Percentiles rank a stretch among this genome's conserved stretches.
Evolutionary conservation across 2,113 vertebrate genomes (phyloP).

Genomic region (Podarcis muralis): DNA sequence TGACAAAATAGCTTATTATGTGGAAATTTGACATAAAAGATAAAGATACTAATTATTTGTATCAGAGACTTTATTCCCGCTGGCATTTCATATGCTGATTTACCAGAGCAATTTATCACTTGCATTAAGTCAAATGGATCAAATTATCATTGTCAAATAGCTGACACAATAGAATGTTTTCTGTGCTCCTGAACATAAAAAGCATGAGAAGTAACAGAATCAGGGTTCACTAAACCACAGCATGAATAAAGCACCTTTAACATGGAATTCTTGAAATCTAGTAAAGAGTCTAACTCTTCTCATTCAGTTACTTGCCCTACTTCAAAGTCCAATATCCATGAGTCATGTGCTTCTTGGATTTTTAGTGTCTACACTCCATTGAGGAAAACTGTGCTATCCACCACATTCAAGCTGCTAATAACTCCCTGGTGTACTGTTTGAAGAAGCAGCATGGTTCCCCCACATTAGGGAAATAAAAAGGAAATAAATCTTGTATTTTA

Average conservation of each 20-base stretch:
- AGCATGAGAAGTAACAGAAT: not conserved
- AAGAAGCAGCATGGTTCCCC: too few relatives aligned
- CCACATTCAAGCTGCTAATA: not conserved
- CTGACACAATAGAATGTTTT: not conserved
- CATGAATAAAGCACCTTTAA: not conserved
- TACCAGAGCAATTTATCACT: constrained; percentile 52
- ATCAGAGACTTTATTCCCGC: constrained; percentile 36
- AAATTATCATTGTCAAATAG: constrained; percentile 63
- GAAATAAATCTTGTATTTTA: too few relatives aligned
- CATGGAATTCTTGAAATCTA: constrained; percentile 1
- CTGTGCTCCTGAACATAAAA: not conserved
- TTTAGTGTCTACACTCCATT: not conserved
- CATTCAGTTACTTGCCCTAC: not conserved
- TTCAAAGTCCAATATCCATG: not conserved
- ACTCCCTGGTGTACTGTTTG: not conserved
- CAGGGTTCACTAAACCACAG: not conserved
- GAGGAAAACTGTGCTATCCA: not conserved
- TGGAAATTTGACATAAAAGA: constrained; percentile 54
- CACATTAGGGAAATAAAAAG: too few relatives aligned
- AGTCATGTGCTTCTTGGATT: not conserved
- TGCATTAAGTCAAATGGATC: constrained; percentile 65
- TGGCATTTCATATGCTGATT: constrained; percentile 67
- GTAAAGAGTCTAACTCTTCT: not conserved
- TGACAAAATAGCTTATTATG: constrained; percentile 44
- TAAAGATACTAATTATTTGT: constrained; percentile 63